Conservation (phyloP, 1,140 invertebrate species). For the Vollenhovia emeryi region DNA sequence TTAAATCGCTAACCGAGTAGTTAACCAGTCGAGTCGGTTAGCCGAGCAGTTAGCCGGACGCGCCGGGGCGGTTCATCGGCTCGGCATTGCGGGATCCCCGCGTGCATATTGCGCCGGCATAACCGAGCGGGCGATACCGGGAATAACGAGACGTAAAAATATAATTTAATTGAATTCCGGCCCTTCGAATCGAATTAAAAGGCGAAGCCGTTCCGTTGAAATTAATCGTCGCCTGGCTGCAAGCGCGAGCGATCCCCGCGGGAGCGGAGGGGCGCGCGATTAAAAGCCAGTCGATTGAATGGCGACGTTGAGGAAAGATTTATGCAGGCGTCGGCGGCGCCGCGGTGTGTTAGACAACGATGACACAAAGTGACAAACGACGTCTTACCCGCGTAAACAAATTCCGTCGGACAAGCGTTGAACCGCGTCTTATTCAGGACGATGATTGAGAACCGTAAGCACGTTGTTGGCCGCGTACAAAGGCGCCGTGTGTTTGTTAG, state of each 20-base stretch:
- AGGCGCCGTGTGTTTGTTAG: constrained; percentile 41
- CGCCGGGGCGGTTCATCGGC: constrained; percentile 11
- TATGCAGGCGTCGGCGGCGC: neutral
- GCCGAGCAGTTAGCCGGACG: constrained; percentile 20
- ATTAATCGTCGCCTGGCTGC: neutral
- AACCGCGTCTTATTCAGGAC: constrained; percentile 26
- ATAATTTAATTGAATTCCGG: neutral
- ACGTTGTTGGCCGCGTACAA: constrained; percentile 49
- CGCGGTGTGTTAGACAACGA: neutral
- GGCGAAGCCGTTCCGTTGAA: neutral
- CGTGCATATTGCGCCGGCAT: neutral
- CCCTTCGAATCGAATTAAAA: neutral
- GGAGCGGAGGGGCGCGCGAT: neutral
- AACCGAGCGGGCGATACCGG: neutral
- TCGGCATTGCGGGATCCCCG: neutral
- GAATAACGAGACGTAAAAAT: neutral
- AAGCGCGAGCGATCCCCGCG: neutral
- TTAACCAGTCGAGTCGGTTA: constrained; percentile 54
- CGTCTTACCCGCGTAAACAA: constrained; percentile 34
- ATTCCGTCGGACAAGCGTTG: constrained; percentile 9
- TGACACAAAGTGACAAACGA: constrained; percentile 27
- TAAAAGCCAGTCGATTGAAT: constrained; percentile 17
- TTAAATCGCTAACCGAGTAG: constrained; percentile 51
- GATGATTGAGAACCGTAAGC: constrained; percentile 47
- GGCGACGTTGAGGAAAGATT: neutral